Conservation (phyloP, 1,140 invertebrate species). For the Arion vulgaris region DNA sequence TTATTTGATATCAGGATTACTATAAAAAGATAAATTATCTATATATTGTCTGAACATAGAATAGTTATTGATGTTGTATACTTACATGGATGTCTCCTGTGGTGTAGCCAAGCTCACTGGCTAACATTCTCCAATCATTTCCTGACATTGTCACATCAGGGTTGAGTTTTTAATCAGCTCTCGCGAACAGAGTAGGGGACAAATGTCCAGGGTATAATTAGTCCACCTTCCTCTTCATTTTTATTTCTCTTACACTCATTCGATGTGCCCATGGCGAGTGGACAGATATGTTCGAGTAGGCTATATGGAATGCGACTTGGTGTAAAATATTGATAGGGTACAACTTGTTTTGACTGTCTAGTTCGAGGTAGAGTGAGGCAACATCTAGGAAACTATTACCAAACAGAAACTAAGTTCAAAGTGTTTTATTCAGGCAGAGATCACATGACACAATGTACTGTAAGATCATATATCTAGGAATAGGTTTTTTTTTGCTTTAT, state of each 20-base stretch:
- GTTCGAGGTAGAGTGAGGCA: neutral
- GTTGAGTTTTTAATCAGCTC: conserved; percentile 19
- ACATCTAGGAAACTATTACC: neutral
- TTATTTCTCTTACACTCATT: neutral
- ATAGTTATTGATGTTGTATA: too few species aligned
- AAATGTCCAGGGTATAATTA: conserved; percentile 14
- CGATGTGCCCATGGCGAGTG: conserved; percentile 13
- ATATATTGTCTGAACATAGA: too few species aligned
- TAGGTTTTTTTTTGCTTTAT: neutral
- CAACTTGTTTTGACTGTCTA: neutral
- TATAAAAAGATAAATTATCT: too few species aligned
- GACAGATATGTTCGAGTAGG: neutral
- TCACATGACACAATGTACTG: neutral
- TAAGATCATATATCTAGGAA: neutral
- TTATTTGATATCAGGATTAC: too few species aligned
- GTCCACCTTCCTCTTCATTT: neutral
- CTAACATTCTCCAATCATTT: conserved; percentile 30
- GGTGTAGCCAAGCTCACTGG: conserved; percentile 7
- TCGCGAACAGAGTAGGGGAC: neutral
- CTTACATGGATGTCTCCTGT: conserved; percentile 5
- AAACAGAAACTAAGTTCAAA: neutral
- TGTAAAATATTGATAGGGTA: neutral
- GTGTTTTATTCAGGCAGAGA: neutral
- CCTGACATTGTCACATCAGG: conserved; percentile 2
- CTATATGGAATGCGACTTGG: neutral